Evolutionary conservation across 2,888 invertebrate genomes (phyloP).

Genomic region (Cheilosia soror): DNA sequence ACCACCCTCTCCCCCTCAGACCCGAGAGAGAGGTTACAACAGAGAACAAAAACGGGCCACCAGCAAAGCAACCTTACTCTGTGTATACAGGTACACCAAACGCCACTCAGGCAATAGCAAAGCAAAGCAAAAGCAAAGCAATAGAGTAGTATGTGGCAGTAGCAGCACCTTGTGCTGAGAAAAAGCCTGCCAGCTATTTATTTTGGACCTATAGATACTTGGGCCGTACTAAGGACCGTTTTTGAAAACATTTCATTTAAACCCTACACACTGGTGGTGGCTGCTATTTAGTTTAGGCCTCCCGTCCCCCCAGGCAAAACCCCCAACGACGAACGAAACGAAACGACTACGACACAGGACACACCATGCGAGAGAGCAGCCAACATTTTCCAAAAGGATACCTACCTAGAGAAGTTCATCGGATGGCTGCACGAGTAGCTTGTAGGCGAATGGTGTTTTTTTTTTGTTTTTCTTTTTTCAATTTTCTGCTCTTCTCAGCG

Average conservation of each 20-base stretch:
- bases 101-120: conserved; percentile 43
- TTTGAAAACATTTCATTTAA: conserved; percentile 69
- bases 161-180: conserved; percentile 69
- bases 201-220: conserved; percentile 66
- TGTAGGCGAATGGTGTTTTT: conserved; percentile 32
- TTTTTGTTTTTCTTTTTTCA: conserved; percentile 8
- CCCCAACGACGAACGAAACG: not conserved
- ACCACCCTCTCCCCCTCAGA: not conserved
- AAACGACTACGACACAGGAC: conserved; percentile 22
- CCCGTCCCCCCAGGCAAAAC: not conserved
- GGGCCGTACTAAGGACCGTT: conserved; percentile 37
- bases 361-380: conserved; percentile 33
- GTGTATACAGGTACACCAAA: conserved; percentile 62
- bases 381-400: conserved; percentile 45
- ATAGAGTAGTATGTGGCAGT: conserved; percentile 42
- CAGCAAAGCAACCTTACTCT: conserved; percentile 25
- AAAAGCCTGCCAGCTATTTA: conserved; percentile 73
- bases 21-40: conserved; percentile 63
- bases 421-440: conserved; percentile 63
- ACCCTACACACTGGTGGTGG: conserved; percentile 55
- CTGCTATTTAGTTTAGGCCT: conserved; percentile 17
- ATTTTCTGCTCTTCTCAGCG: conserved; percentile 37
- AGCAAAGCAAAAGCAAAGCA: conserved; percentile 8
- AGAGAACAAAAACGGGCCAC: conserved; percentile 60
- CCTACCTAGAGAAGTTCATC: conserved; percentile 61